Base-by-base conservation (phyloP, 1,140 invertebrate genomes). In the Drosophila persimilis region DNA sequence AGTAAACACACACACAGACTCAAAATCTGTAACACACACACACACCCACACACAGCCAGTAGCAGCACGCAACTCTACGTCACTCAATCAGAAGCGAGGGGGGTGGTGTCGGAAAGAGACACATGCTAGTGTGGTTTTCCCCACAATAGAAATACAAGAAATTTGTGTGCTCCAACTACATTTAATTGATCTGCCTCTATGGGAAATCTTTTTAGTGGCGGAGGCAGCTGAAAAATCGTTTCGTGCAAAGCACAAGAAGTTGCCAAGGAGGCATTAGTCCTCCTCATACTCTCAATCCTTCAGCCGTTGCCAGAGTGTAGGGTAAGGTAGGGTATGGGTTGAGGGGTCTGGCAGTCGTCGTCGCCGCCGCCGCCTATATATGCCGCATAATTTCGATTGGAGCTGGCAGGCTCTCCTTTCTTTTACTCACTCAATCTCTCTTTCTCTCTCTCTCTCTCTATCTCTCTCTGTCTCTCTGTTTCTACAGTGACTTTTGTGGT, bases 181-280 rank as follows among this genome's bases (percentile, higher is more conserved):
- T 69, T 69, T 69, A 69, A 69, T 69, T 69, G 65, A 69, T 69
- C 65, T 69, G 26, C 48, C 22, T 4, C 45, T 15, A 41, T 20
- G 39, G 31, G 63, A 69, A 70, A 70, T 70, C 66, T 70, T 57
- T 13, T 15, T 26, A 62, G 57, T 24, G 65, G 61, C 66, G 50
- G 53, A 70, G 65, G 54, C 74, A 69, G 54, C 80, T 88, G 58
- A 88, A 86, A 86, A 83, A 88, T 86, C 75, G 83, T 88, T 86
- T 83, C 83, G 83, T 88, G 81, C 81, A 75, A 78, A 86, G 81
- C 83, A 81, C 81, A 64, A 78, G 71, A 48, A 77, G 81, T 84
- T 69, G 71, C 57, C 58, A 76, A 64, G 57, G 55, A 46, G 31
- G 41, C 63, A 67, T 29, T 22, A 47, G 6, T 70, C 13, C 47